Evolutionary conservation across 1,140 invertebrate genomes (phyloP), one percentile per base, ranked within the genome.

Genomic region (Muscidifurax raptorellus): DNA sequence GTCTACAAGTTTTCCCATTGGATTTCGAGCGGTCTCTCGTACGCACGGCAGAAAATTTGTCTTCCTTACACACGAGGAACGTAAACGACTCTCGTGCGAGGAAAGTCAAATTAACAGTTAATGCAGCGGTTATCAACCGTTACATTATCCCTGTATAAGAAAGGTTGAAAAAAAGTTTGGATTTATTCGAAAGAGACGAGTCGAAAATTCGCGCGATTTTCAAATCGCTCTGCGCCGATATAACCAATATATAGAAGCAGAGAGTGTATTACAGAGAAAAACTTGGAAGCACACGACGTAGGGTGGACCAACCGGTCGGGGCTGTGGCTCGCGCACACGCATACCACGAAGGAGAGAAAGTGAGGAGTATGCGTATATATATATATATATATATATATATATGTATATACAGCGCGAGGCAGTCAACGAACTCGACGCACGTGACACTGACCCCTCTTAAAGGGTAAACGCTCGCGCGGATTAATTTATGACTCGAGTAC

Each of bases 381-480:
- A 69, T 69, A 69, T 30, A 69, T 69, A 69, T 69, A 69, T 69
- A 69, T 69, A 69, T 25, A 69, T 25, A 69, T 25, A 69, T 3
- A 25, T 69, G 10, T 32, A 40, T 9, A 2, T 7, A 3, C 2
- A 0, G 12, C 5, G 27, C 22, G 4, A 2, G 0, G 40, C 44
- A 72, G 69, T 81, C 69, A 81, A 81, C 69, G 69, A 81, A 81
- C 80, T 72, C 80, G 27, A 40, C 44, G 30, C 30, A 32, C 67
- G 40, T 72, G 80, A 81, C 69, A 81, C 80, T 81, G 80, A 81
- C 80, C 80, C 28, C 69, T 81, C 67, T 81, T 72, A 81, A 72
- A 81, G 80, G 80, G 80, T 72, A 72, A 81, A 32, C 18, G 79
- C 79, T 80, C 67, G 25, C 13, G 10, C 32, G 30, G 64, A 40